phyloP scores from a whole-genome alignment of 2,888 invertebrate species.

The Ptycholaimellus sp. region DNA sequence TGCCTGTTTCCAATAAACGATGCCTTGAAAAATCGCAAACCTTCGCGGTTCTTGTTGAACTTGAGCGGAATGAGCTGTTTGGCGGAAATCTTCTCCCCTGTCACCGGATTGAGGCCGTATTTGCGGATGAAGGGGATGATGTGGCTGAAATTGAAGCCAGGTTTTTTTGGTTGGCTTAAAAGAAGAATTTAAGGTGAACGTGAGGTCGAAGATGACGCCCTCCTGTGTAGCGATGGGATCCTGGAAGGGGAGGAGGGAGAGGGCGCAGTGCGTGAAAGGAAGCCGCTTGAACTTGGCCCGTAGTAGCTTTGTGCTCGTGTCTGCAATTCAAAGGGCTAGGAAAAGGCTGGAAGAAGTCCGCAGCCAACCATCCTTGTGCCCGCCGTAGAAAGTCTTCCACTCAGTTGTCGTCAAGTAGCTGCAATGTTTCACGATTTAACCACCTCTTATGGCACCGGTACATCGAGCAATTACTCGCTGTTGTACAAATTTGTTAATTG shows the following conservation, averaged over 20 bases:
- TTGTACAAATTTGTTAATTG: background rate
- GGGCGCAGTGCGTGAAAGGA: slow-evolving; percentile 43
- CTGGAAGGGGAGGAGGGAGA: slow-evolving; percentile 70
- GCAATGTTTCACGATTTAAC: no score
- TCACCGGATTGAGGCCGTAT: slow-evolving; percentile 73
- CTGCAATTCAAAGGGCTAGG: slow-evolving; percentile 9
- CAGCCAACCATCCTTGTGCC: slow-evolving; percentile 20
- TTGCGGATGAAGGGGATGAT: slow-evolving; percentile 32
- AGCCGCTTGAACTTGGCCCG: slow-evolving; percentile 52
- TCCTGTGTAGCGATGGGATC: slow-evolving; percentile 66
- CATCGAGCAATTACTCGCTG: background rate
- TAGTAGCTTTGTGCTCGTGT: slow-evolving; percentile 16
- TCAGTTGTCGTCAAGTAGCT: slow-evolving; percentile 21
- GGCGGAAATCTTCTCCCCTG: slow-evolving; percentile 58
- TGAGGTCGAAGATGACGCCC: slow-evolving; percentile 76
- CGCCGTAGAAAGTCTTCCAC: slow-evolving; percentile 21
- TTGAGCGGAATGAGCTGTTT: slow-evolving; percentile 60
- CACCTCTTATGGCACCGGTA: no score
- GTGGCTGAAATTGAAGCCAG: slow-evolving; percentile 10
- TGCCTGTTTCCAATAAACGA: background rate
- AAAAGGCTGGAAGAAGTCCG: background rate
- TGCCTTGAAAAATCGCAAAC: slow-evolving; percentile 10
- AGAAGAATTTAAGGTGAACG: slow-evolving; percentile 27
- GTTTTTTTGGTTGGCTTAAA: background rate
- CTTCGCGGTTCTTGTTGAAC: slow-evolving; percentile 57